Evolutionary conservation across 1,140 invertebrate species (phyloP).

Genomic region (Stegodyphus mimosarum): DNA sequence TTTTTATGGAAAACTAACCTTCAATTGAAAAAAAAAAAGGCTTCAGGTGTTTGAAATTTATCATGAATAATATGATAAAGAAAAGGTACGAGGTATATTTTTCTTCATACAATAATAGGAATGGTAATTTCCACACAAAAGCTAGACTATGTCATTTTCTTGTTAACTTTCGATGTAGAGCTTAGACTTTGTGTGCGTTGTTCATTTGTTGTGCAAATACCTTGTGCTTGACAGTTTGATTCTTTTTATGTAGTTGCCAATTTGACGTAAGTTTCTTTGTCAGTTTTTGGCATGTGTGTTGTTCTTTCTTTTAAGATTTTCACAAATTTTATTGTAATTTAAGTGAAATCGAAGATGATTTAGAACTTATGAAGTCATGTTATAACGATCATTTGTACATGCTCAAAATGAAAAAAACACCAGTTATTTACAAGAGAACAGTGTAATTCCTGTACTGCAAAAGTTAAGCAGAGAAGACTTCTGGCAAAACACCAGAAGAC

Average conservation of each 20-base stretch:
- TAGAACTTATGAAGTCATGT: not conserved
- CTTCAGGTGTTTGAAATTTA: too few species aligned
- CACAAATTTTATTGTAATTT: not conserved
- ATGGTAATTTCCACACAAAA: too few species aligned
- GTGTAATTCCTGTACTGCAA: not conserved
- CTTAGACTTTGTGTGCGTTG: too few species aligned
- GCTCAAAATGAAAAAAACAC: conserved; percentile 9
- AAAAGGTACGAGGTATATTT: too few species aligned
- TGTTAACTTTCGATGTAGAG: too few species aligned
- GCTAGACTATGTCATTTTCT: too few species aligned
- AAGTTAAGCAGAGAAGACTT: not conserved
- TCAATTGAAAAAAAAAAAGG: too few species aligned
- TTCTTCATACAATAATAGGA: too few species aligned
- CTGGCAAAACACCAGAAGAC: not conserved
- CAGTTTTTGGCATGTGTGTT: not conserved
- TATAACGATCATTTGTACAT: conserved; percentile 9
- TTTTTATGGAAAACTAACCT: too few species aligned
- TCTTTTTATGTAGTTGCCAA: not conserved
- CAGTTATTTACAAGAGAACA: conserved; percentile 17
- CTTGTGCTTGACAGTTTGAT: too few species aligned
- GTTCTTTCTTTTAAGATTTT: not conserved
- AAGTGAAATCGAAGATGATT: conserved; percentile 8
- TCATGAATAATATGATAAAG: too few species aligned
- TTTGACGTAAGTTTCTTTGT: not conserved
- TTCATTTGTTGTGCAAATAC: too few species aligned